Percentiles rank a stretch among this genome's conserved stretches.
phyloP scores from a whole-genome alignment of 1,140 invertebrate species.

The Drosophila parabipectinata region DNA sequence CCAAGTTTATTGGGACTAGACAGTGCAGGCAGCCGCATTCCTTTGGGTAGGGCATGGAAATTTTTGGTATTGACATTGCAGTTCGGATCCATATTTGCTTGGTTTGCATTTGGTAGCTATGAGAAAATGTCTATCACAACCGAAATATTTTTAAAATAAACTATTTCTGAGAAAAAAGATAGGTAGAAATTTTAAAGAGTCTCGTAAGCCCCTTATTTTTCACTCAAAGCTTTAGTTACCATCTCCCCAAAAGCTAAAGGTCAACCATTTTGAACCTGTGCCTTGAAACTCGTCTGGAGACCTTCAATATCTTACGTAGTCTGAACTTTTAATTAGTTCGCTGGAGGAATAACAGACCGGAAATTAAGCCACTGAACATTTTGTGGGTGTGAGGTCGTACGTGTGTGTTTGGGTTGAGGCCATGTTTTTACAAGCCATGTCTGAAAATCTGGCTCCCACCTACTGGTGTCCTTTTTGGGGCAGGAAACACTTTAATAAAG shows the following conservation, averaged over 20 bases:
- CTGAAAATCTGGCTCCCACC: slow-evolving; percentile 2
- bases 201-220: not conserved
- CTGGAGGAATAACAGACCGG: slow-evolving; percentile 71
- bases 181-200: no score
- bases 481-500: slow-evolving; percentile 51
- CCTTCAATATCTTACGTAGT: slow-evolving; percentile 61
- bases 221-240: not conserved
- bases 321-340: slow-evolving; percentile 80
- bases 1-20: slow-evolving; percentile 28
- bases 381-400: slow-evolving; percentile 30
- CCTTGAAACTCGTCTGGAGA: slow-evolving; percentile 41
- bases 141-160: not conserved
- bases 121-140: not conserved
- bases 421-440: slow-evolving; percentile 25
- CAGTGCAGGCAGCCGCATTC: not conserved
- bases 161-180: not conserved
- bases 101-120: not conserved
- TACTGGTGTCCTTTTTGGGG: slow-evolving; percentile 38
- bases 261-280: slow-evolving; percentile 20
- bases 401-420: slow-evolving; percentile 3
- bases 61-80: slow-evolving; percentile 19
- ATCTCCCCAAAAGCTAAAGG: slow-evolving; percentile 38
- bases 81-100: not conserved
- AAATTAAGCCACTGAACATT: slow-evolving; percentile 73
- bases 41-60: slow-evolving; percentile 7